phyloP scores from a whole-genome alignment of 2,113 vertebrate genomes.

The Alethe diademata region DNA sequence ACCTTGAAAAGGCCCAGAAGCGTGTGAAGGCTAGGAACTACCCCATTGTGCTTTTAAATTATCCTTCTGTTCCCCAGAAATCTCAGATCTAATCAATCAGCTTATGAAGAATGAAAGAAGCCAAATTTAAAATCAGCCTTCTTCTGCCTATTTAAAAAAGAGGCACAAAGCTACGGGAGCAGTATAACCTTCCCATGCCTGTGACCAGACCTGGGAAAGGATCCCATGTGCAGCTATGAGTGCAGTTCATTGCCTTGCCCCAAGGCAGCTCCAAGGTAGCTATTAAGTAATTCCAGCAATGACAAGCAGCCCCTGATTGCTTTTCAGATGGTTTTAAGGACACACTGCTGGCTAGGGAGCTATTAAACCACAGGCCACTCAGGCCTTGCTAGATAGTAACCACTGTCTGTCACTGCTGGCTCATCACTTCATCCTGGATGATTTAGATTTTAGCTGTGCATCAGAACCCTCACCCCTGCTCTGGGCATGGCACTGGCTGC shows the following conservation, averaged over 20 bases:
- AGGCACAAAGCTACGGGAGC: not conserved
- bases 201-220: not conserved
- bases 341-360: not conserved
- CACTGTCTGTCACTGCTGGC: not conserved
- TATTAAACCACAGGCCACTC: not conserved
- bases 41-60: not conserved
- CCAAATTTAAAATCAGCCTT: not conserved
- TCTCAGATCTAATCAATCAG: not conserved
- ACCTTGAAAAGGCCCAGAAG: not conserved
- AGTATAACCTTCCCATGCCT: not conserved
- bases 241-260: not conserved
- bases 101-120: not conserved
- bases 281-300: not conserved
- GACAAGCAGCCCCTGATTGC: not conserved
- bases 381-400: not conserved
- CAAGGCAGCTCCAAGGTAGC: not conserved
- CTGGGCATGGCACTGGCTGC: fast-evolving
- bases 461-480: fast-evolving
- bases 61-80: not conserved
- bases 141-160: not conserved
- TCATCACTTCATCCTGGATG: not conserved
- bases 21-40: not conserved
- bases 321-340: not conserved
- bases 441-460: not conserved
- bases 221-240: not conserved